Evolutionary conservation across 37 sponge, comb jelly and placozoan species (phyloP), one percentile per base, ranked within the genome.

Genomic region (Beroe forskalii): DNA sequence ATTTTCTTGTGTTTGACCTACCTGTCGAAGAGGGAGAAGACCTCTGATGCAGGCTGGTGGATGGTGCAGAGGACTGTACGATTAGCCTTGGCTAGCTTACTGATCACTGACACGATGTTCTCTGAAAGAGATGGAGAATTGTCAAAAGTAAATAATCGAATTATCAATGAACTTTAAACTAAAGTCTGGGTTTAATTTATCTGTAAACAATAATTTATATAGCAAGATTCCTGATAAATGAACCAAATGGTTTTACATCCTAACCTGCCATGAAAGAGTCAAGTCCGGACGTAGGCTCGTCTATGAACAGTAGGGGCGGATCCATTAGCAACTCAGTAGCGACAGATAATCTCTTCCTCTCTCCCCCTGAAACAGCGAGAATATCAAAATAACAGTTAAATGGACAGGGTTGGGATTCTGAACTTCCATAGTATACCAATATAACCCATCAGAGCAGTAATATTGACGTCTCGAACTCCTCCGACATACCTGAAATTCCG

Each of bases 251-350:
- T n/a, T n/a, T n/a, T n/a, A n/a, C n/a, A n/a, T n/a, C n/a, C n/a
- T n/a, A n/a, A 69, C 72, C 72, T 14, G 93, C 93, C 90, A 92
- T 86, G 35, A 92, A 93, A 14, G 91, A 92, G 89, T 93, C 93
- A 6, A 93, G 91, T 2, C 93, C 93, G 42, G 92, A 92, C 0
- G 93, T 93, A 31, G 93, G 93, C 66, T 93, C 93, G 62, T 93
- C 93, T 17, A 90, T 92, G 60, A 93, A 89, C 31, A 93, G 83
- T 6, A 93, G 75, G 3, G 89, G 89, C 9, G 93, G 93, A 33
- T 93, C 80, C 76, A 76, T 93, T 37, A 93, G 72, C 0, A 80
- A 25, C 86, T 80, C 86, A 1, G 86, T 80, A 6, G 40, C 86
- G 25, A 80, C 86, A 41, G 86, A 80, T 24, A 80, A 23, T 43